Percentiles rank a stretch among this genome's conserved stretches.
Evolutionary conservation across 2,888 invertebrate species (phyloP).

Genomic region (Catocala nupta): DNA sequence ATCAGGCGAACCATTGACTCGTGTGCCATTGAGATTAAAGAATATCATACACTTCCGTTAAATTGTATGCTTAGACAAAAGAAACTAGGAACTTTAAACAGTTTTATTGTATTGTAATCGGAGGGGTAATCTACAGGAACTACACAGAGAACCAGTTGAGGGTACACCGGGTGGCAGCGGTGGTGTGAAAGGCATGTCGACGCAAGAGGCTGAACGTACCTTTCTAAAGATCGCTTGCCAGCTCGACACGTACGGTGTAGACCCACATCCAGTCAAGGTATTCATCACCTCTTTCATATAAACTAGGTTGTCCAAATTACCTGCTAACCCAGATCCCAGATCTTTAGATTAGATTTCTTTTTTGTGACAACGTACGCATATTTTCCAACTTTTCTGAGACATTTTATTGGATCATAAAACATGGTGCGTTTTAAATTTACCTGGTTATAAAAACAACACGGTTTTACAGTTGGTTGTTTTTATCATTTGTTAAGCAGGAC

Average conservation of each 20-base stretch:
- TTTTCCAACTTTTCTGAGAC: too few relatives aligned
- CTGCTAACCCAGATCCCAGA: too few relatives aligned
- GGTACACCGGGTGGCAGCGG: conserved; percentile 88
- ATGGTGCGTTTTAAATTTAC: too few relatives aligned
- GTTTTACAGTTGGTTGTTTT: conserved; percentile 7
- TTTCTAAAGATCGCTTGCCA: conserved; percentile 97
- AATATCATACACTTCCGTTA: too few relatives aligned
- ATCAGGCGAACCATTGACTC: too few relatives aligned
- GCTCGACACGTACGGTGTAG: conserved; percentile 98
- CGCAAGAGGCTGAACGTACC: conserved; percentile 95
- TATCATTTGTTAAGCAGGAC: conserved; percentile 88
- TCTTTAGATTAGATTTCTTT: too few relatives aligned
- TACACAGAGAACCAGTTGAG: conserved; percentile 90
- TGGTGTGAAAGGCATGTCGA: conserved; percentile 94
- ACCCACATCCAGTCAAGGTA: conserved; percentile 99
- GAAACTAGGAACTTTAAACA: too few relatives aligned
- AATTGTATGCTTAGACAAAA: too few relatives aligned
- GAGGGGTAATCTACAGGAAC: conserved; percentile 62
- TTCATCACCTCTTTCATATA: conserved; percentile 11
- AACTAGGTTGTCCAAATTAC: too few relatives aligned
- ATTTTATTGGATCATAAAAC: too few relatives aligned
- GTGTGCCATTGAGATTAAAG: too few relatives aligned
- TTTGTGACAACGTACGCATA: too few relatives aligned
- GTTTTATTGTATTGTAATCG: background rate
- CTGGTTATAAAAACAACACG: background rate